phyloP scores from a whole-genome alignment of 1,140 invertebrate genomes.

The Colletes gigas region DNA sequence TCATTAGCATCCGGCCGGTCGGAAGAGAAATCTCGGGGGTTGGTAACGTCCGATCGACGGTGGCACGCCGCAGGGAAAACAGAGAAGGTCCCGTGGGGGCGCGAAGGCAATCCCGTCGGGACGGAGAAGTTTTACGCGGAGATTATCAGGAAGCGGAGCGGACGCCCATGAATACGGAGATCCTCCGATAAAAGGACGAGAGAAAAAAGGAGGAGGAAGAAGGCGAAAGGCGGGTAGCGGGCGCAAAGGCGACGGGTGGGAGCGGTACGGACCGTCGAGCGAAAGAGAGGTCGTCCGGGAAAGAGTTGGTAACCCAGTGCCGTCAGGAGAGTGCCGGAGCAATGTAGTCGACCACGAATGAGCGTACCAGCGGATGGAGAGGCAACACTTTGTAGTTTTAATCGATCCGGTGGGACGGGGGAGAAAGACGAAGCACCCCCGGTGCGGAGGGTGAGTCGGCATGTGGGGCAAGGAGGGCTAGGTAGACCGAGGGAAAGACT shows the following conservation, averaged over 20 bases:
- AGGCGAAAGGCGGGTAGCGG: conserved; percentile 19
- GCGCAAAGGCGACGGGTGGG: conserved; percentile 1
- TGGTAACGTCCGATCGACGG: conserved; percentile 38
- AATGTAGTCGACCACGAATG: conserved; percentile 77
- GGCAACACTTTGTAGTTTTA: conserved; percentile 79
- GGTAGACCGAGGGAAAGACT: conserved; percentile 29
- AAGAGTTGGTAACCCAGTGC: conserved; percentile 76
- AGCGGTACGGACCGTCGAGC: conserved; percentile 21
- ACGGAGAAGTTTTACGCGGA: conserved; percentile 68
- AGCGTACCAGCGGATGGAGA: conserved; percentile 72
- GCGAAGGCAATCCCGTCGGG: conserved; percentile 67
- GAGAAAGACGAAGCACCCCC: conserved; percentile 66
- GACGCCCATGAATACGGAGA: conserved; percentile 72
- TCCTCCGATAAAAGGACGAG: conserved; percentile 67
- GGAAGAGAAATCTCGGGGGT: conserved; percentile 21
- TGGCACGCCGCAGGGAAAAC: conserved; percentile 47
- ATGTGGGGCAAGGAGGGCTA: conserved; percentile 45
- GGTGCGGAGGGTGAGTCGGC: conserved; percentile 52
- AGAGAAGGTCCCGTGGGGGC: conserved; percentile 56
- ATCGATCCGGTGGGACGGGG: conserved; percentile 76
- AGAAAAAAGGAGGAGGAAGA: conserved; percentile 42
- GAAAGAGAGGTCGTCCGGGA: conserved; percentile 45
- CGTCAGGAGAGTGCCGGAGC: conserved; percentile 65
- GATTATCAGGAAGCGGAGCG: conserved; percentile 72
- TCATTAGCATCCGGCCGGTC: conserved; percentile 43